Conservation (phyloP, 2,113 vertebrate genomes). For the Climacteris rufus region DNA sequence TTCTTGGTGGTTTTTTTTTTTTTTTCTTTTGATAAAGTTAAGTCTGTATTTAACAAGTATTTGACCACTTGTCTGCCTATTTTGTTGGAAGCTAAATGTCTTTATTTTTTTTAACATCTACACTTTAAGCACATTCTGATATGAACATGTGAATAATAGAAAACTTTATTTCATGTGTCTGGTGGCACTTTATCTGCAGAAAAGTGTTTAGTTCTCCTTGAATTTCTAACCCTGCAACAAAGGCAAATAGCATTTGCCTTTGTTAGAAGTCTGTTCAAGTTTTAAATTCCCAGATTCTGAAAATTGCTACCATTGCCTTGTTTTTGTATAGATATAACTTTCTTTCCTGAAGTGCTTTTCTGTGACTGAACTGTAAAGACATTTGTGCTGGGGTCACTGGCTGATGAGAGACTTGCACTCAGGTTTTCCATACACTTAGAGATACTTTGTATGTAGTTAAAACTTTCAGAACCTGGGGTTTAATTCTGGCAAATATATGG, state of each 20-base stretch:
- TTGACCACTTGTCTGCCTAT: neutral
- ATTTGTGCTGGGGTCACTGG: neutral
- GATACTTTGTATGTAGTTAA: neutral
- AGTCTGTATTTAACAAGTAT: neutral
- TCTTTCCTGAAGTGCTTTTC: neutral
- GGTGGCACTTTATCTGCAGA: neutral
- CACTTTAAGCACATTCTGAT: neutral
- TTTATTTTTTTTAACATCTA: neutral
- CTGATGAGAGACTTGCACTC: neutral
- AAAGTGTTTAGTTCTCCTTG: neutral
- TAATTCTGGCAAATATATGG: neutral
- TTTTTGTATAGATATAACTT: neutral
- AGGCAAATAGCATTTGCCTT: neutral
- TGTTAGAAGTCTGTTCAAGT: neutral
- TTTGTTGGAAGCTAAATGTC: neutral
- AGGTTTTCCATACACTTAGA: neutral
- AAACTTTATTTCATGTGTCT: neutral
- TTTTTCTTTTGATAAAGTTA: neutral
- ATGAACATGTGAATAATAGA: neutral
- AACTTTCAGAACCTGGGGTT: neutral
- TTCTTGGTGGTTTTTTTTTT: neutral
- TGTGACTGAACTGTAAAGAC: neutral
- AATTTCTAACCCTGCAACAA: neutral
- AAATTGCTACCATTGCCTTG: neutral
- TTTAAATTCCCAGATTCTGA: neutral